Evolutionary conservation across 2,113 vertebrate species (phyloP).

Genomic region (cat (Felis catus)): F.catus_Fca126_mat1.0 CM031412.1:186334001-186334500

Average conservation of each 20-base stretch:
- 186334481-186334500: background rate
- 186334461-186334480: background rate
- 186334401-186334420: background rate
- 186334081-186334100: background rate
- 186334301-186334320: background rate
- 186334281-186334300: background rate
- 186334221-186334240: background rate
- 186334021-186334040: background rate
- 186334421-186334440: background rate
- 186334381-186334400: background rate
- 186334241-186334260: background rate
- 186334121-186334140: background rate
- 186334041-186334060: background rate
- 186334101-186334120: background rate
- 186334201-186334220: background rate
- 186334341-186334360: background rate
- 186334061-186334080: background rate
- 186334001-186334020: background rate
- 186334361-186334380: background rate
- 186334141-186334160: background rate
- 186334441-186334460: background rate
- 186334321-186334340: background rate
- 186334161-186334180: background rate
- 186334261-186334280: background rate
- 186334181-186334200: background rate